A percentile compares a stretch with the other conserved stretches of the same genome.
These are phyloP conservation scores for Popillia japonica DNA, from an alignment of 1,140 invertebrate species.

Conservation along the genomic window DNA sequence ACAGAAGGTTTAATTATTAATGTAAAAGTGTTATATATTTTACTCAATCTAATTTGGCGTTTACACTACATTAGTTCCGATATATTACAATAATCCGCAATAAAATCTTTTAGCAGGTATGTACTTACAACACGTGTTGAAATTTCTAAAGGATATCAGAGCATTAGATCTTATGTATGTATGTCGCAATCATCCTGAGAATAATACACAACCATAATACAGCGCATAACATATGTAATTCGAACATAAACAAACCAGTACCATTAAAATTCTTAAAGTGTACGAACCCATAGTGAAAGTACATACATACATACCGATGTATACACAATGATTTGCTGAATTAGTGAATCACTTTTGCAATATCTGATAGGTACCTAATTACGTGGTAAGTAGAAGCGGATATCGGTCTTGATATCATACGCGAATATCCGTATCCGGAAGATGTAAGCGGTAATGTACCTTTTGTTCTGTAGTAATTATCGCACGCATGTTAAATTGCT, in stretches of 20 bases:
- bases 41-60: too few relatives aligned
- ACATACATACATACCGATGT: too few relatives aligned
- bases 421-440: neutral
- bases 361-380: constrained; percentile 16
- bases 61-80: too few relatives aligned
- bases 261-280: constrained; percentile 3
- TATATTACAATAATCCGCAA: too few relatives aligned
- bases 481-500: neutral
- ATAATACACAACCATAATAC: neutral
- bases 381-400: neutral
- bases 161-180: neutral
- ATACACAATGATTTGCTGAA: constrained; percentile 13
- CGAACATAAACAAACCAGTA: constrained; percentile 5
- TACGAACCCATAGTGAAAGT: constrained; percentile 13
- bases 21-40: too few relatives aligned
- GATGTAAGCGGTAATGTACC: neutral
- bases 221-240: constrained; percentile 2
- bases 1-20: too few relatives aligned
- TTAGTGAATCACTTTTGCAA: constrained; percentile 10
- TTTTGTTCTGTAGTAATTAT: neutral
- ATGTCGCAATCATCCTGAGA: constrained; percentile 11
- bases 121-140: neutral
- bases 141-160: neutral
- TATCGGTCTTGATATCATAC: neutral
- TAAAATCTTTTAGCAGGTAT: neutral